phyloP scores from a whole-genome alignment of 2,797 vertebrate genomes.

The Myotis findleyi region DNA sequence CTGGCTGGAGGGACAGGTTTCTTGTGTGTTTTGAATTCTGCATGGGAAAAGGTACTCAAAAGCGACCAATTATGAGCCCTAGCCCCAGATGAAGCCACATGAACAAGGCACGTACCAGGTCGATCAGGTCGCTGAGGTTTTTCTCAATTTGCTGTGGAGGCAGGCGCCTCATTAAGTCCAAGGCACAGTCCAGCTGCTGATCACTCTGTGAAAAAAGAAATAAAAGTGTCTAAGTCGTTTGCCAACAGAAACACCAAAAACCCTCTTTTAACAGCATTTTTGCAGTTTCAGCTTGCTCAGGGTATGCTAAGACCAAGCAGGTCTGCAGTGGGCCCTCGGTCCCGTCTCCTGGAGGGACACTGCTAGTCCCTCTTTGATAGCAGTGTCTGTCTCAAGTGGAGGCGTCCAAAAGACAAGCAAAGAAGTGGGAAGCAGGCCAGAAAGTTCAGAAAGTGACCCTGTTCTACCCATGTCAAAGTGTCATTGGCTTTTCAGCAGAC shows the following conservation, averaged over 20 bases:
- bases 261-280: not conserved
- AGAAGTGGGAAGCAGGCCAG: not conserved
- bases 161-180: slow-evolving; percentile 99
- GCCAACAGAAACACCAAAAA: not conserved
- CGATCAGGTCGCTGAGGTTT: slow-evolving; percentile 99
- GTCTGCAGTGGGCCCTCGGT: fast-evolving
- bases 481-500: fast-evolving
- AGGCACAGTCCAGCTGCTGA: slow-evolving; percentile 99
- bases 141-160: slow-evolving; percentile 99
- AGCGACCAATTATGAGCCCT: fast-evolving
- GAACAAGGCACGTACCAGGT: slow-evolving; percentile 92
- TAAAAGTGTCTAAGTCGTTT: not conserved
- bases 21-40: not conserved
- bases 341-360: not conserved
- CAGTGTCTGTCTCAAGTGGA: not conserved
- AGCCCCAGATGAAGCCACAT: not conserved
- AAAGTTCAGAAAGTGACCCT: not conserved
- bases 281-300: not conserved
- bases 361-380: not conserved
- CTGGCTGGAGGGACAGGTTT: not conserved
- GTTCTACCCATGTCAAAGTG: not conserved
- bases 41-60: not conserved
- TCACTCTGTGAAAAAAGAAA: slow-evolving; percentile 91
- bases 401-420: not conserved
- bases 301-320: not conserved